Conservation (phyloP, 2,888 invertebrate genomes). For the Catocala fraxini region DNA sequence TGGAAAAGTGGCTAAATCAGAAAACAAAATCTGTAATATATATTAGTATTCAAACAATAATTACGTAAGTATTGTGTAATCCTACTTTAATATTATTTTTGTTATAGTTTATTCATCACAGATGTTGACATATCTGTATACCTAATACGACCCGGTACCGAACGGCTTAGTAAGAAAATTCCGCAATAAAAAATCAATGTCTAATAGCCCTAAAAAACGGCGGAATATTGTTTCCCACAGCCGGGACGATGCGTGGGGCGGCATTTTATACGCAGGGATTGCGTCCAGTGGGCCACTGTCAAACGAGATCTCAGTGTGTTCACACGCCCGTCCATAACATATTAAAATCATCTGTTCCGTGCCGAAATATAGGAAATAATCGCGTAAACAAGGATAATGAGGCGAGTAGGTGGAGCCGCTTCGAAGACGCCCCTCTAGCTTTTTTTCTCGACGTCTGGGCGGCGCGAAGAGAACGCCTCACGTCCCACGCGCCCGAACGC, state of each 20-base stretch:
- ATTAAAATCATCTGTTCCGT: slow-evolving; percentile 70
- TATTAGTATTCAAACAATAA: no score
- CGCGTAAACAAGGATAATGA: slow-evolving; percentile 85
- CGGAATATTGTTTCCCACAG: slow-evolving; percentile 73
- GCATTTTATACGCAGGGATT: slow-evolving; percentile 82
- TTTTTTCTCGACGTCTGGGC: slow-evolving; percentile 81
- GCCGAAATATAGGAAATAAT: slow-evolving; percentile 82
- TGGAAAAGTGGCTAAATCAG: no score
- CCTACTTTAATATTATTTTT: no score
- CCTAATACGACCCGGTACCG: no score
- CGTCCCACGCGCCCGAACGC: slow-evolving; percentile 80
- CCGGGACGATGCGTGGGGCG: slow-evolving; percentile 81
- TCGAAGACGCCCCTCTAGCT: slow-evolving; percentile 81
- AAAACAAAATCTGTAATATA: no score
- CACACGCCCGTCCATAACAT: slow-evolving; percentile 73
- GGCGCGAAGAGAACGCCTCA: slow-evolving; percentile 81
- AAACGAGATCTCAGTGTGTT: slow-evolving; percentile 80
- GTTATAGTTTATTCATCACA: no score
- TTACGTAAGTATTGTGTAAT: no score
- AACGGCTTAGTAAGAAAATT: neutral
- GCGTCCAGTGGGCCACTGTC: slow-evolving; percentile 80
- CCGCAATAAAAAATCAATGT: slow-evolving; percentile 21
- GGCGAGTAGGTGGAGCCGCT: slow-evolving; percentile 82
- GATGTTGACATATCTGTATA: no score
- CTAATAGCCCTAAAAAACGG: slow-evolving; percentile 39